Percentiles rank a stretch among this genome's conserved stretches.
phyloP scores from a whole-genome alignment of 2,797 vertebrate genomes.

The Borostomias antarcticus region DNA sequence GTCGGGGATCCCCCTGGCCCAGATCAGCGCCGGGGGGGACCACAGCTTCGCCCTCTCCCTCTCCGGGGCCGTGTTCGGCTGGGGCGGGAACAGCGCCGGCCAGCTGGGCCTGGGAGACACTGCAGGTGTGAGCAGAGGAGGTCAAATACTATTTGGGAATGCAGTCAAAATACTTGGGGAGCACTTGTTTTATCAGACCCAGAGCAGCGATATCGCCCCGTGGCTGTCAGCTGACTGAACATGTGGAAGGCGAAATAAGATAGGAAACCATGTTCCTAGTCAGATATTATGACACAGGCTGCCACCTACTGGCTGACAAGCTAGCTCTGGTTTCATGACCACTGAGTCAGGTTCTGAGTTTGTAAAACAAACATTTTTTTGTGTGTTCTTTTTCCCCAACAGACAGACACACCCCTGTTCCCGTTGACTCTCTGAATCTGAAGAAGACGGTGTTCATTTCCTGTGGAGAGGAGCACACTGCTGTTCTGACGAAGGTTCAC shows the following conservation, averaged over 20 bases:
- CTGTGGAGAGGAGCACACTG: slow-evolving; percentile 79
- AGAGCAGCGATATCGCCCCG: no score
- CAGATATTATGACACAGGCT: no score
- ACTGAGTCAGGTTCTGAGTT: background rate
- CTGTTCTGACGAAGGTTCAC: slow-evolving; percentile 77
- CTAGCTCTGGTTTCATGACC: background rate
- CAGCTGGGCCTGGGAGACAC: slow-evolving; percentile 34
- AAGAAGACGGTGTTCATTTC: slow-evolving; percentile 72
- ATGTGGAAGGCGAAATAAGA: no score
- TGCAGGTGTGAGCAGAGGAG: no score
- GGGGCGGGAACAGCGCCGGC: slow-evolving; percentile 88
- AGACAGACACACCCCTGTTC: slow-evolving; percentile 67
- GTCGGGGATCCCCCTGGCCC: slow-evolving; percentile 86
- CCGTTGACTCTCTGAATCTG: slow-evolving; percentile 53
- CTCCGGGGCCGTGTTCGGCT: slow-evolving; percentile 89
- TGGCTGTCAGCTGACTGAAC: no score
- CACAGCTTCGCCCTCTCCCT: slow-evolving; percentile 90
- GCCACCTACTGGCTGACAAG: no score
- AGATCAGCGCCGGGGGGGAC: slow-evolving; percentile 87
- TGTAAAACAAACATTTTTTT: no score
- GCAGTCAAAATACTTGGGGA: no score
- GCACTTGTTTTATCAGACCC: no score
- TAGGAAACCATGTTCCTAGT: no score
- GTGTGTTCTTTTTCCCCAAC: no score
- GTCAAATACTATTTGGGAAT: no score